These are phyloP conservation scores for Leuctra nigra DNA, from an alignment of 2,888 invertebrate genomes.

Conservation along the genomic window DNA sequence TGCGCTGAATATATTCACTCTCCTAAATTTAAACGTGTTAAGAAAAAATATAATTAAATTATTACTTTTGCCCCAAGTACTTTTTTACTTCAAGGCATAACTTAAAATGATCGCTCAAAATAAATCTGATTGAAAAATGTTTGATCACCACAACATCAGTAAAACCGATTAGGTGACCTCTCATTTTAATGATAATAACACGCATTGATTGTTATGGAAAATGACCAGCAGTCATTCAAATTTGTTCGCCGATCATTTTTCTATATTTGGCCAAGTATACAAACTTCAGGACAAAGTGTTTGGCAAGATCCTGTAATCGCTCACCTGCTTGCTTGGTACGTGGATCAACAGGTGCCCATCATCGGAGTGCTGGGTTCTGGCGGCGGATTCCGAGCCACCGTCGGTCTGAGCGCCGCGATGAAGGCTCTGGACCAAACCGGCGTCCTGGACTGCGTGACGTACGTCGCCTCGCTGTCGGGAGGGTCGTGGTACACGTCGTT, in stretches of 20 bases:
- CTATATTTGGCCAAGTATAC: too few species aligned
- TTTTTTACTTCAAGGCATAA: neutral
- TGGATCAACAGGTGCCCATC: constrained; percentile 40
- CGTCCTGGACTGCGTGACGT: constrained; percentile 39
- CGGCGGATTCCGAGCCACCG: constrained; percentile 44
- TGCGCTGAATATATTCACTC: too few species aligned
- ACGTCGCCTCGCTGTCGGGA: constrained; percentile 41
- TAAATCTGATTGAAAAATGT: too few species aligned
- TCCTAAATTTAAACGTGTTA: neutral
- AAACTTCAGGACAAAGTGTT: too few species aligned
- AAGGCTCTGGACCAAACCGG: constrained; percentile 39
- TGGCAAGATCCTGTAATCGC: neutral
- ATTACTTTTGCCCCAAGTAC: neutral
- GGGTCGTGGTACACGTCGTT: constrained; percentile 43
- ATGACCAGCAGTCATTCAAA: too few species aligned
- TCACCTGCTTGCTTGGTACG: neutral
- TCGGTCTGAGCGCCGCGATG: constrained; percentile 39
- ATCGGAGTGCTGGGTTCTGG: constrained; percentile 42
- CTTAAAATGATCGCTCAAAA: too few species aligned
- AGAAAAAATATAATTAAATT: neutral
- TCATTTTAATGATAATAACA: too few species aligned
- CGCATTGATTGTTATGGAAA: too few species aligned
- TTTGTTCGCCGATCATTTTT: too few species aligned
- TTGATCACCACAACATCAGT: too few species aligned
- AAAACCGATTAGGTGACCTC: too few species aligned